A percentile compares a stretch with the other conserved stretches of the same genome.
Evolutionary conservation across 2,888 invertebrate species (phyloP).

Genomic region (Chymomyza fuscimana): DNA sequence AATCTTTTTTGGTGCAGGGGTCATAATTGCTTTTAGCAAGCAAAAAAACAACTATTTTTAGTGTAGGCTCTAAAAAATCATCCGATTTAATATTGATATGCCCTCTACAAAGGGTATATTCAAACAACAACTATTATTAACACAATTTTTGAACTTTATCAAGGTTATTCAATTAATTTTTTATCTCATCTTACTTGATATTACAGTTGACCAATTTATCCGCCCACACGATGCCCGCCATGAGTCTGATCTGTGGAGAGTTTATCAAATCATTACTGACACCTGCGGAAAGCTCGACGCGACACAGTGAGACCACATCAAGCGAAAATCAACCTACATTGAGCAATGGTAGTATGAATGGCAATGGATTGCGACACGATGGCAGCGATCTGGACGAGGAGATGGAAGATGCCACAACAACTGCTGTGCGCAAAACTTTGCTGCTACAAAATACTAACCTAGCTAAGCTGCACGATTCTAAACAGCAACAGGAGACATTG

Average conservation of each 20-base stretch:
- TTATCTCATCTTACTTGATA: not conserved
- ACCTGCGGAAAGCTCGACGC: constrained; percentile 43
- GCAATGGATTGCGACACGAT: constrained; percentile 43
- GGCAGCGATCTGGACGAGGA: constrained; percentile 41
- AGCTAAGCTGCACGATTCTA: constrained; percentile 16
- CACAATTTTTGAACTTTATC: constrained; percentile 48
- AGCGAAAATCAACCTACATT: constrained; percentile 16
- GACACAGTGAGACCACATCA: constrained; percentile 9
- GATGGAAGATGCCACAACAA: constrained; percentile 15
- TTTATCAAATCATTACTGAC: constrained; percentile 74
- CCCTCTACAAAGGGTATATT: not conserved
- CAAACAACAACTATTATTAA: constrained; percentile 23
- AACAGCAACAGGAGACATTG: constrained; percentile 29
- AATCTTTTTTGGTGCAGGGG: not conserved
- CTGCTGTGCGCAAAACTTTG: constrained; percentile 55
- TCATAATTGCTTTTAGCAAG: not conserved
- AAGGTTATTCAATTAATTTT: constrained; percentile 67
- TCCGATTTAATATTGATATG: not conserved
- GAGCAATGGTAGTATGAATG: constrained; percentile 54
- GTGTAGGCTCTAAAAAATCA: too few relatives aligned
- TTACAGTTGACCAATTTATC: constrained; percentile 78
- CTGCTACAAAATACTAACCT: constrained; percentile 47
- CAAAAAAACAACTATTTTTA: not conserved
- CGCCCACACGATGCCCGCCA: constrained; percentile 78
- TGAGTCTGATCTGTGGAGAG: constrained; percentile 75